Evolutionary conservation across 2,113 vertebrate genomes (phyloP), one percentile per base, ranked within the genome.

Genomic region (Etia nguti): DNA sequence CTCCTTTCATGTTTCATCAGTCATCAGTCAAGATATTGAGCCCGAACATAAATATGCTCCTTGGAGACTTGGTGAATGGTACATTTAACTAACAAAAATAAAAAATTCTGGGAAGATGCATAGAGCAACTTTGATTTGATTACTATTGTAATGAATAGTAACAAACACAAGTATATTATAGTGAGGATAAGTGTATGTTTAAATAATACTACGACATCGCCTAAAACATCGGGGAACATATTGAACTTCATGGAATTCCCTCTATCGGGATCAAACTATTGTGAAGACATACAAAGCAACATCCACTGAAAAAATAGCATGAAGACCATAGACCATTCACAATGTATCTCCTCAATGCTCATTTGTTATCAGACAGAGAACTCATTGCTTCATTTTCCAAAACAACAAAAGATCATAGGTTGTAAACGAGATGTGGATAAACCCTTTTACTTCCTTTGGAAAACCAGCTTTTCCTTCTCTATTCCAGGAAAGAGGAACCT

Each of bases 391-490:
- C 80, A 77, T 38, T 88, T 89, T 92, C 73, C 81, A 75, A 34
- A 86, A 75, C 80, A 84, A 70, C 59, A 22, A 87, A 90, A 82
- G 79, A 86, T 34, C 34, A 50, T 1, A 90, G 36, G 50, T 82
- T 54, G 29, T 41, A 82, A 91, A 88, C 52, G 84, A 60, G 65
- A 89, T 88, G 54, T 59, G 79, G 79, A 84, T 85, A 83, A 85
- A 90, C 34, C 29, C 57, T 86, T 87, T 92, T 54, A 80, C 84
- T 92, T 59, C 86, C 60, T 90, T 89, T 89, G 57, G 86, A 87
- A 90, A 92, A 93, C 94, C 95, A 92, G 87, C 90, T 95, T 93
- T 96, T 97, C 95, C 94, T 93, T 93, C 95, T 97, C 96, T 96
- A 96, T 96, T 97, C 95, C 93, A 95, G 96, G 94, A 95, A 96